These are phyloP conservation scores for Cisticola juncidis DNA, from an alignment of 2,113 vertebrate genomes.

Conservation along the genomic window DNA sequence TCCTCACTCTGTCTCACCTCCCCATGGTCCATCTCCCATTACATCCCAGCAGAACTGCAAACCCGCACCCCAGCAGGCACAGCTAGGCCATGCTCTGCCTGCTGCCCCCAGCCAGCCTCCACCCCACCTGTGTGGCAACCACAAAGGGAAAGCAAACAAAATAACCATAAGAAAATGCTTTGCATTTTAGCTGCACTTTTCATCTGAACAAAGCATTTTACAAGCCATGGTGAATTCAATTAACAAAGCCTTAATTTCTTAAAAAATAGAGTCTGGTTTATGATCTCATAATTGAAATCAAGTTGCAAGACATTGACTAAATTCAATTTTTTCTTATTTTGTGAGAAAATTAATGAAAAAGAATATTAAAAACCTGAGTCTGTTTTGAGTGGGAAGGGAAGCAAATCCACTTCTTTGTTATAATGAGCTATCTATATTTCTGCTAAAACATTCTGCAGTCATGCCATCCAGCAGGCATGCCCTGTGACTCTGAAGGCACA, in stretches of 20 bases:
- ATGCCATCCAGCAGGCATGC: neutral
- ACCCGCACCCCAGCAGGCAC: accelerated
- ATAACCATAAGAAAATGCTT: neutral
- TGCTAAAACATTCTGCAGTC: neutral
- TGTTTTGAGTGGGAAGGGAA: neutral
- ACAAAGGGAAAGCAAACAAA: neutral
- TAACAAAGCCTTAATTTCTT: neutral
- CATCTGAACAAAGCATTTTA: neutral
- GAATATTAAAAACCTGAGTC: neutral
- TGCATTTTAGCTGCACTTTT: neutral
- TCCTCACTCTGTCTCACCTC: neutral
- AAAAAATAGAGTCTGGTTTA: neutral
- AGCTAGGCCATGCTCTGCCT: neutral
- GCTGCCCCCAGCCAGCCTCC: neutral
- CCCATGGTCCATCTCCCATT: neutral
- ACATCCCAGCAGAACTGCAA: neutral
- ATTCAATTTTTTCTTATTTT: neutral
- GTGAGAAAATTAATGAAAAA: neutral
- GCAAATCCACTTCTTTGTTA: conserved; percentile 4
- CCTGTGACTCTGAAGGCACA: neutral
- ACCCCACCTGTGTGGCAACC: neutral
- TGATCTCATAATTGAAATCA: neutral
- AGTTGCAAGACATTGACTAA: neutral
- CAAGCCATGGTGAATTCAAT: neutral
- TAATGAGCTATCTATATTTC: neutral